phyloP scores from a whole-genome alignment of 1,140 invertebrate species.

The Drosophila neocordata region DNA sequence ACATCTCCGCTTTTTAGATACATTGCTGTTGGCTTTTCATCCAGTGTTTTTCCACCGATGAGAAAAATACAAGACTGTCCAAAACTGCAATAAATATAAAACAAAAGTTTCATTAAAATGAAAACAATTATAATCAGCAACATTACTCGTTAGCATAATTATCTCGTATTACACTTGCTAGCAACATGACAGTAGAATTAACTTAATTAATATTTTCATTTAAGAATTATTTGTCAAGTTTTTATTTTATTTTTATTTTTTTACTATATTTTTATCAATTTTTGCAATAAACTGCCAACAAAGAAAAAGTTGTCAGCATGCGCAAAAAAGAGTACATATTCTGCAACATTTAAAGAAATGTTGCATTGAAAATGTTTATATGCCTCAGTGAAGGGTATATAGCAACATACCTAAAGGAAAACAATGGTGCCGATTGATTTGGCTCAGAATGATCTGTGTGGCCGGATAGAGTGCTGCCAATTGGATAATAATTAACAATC shows the following conservation, averaged over 20 bases:
- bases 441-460: slow-evolving; percentile 97
- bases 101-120: not conserved
- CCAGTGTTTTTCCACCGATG: slow-evolving; percentile 88
- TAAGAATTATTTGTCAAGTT: too few relatives aligned
- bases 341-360: not conserved
- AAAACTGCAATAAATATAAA: slow-evolving; percentile 86
- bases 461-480: slow-evolving; percentile 94
- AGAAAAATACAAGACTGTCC: slow-evolving; percentile 94
- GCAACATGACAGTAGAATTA: too few relatives aligned
- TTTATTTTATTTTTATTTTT: too few relatives aligned
- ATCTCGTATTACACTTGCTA: too few relatives aligned
- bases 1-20: slow-evolving; percentile 91
- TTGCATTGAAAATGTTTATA: not conserved
- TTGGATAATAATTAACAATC: slow-evolving; percentile 97
- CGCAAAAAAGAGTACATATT: too few relatives aligned
- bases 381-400: not conserved
- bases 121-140: too few relatives aligned
- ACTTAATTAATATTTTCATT: too few relatives aligned
- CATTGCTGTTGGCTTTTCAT: slow-evolving; percentile 87
- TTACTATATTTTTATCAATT: too few relatives aligned
- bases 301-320: too few relatives aligned
- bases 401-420: slow-evolving; percentile 89
- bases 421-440: slow-evolving; percentile 91
- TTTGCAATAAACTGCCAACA: too few relatives aligned
- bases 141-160: too few relatives aligned